Conservation (phyloP, 2,888 invertebrate genomes). For the Metallyticus violacea region DNA sequence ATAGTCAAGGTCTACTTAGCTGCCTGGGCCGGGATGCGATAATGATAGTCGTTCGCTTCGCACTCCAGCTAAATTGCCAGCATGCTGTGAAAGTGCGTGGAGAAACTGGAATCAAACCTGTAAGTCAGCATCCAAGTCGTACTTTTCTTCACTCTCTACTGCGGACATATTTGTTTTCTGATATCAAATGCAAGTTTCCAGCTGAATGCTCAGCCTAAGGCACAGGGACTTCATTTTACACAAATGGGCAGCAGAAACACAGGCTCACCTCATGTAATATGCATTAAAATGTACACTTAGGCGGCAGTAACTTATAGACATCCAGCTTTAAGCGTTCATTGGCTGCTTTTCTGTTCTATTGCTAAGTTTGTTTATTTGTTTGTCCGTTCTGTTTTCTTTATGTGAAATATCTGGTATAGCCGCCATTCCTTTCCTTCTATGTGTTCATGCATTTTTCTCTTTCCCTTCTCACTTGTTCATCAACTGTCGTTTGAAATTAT, state of each 20-base stretch:
- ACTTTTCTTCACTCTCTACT: neutral
- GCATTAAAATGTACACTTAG: neutral
- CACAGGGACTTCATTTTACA: neutral
- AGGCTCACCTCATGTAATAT: neutral
- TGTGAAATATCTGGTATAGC: too few species aligned
- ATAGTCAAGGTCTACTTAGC: neutral
- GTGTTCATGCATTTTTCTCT: too few species aligned
- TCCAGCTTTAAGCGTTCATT: neutral
- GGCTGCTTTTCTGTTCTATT: neutral
- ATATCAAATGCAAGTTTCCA: neutral
- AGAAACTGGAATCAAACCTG: neutral
- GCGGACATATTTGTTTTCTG: neutral
- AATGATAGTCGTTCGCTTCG: neutral
- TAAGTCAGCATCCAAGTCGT: too few species aligned
- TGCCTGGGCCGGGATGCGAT: neutral
- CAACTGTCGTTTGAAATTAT: too few species aligned
- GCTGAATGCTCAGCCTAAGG: neutral
- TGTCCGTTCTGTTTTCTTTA: too few species aligned
- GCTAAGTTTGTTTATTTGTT: too few species aligned
- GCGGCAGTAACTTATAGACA: neutral
- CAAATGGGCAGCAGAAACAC: neutral
- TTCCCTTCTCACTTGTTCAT: too few species aligned
- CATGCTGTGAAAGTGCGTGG: neutral
- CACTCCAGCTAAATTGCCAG: neutral
- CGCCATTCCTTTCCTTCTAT: too few species aligned